Conservation (phyloP, 2,797 vertebrate genomes). For the Dermochelys coriacea region DNA sequence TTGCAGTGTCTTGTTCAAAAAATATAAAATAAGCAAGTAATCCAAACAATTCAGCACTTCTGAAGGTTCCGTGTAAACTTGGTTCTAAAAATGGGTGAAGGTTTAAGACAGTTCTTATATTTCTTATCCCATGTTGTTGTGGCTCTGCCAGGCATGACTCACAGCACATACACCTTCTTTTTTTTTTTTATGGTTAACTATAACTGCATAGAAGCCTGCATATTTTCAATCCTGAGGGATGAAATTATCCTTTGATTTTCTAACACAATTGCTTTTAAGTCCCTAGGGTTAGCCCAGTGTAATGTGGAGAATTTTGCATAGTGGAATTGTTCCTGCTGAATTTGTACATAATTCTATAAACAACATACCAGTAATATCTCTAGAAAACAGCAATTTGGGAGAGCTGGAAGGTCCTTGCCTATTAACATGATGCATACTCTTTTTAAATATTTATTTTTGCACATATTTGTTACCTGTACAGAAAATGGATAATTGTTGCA, state of each 20-base stretch:
- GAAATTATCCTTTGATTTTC: neutral
- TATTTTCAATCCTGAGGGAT: neutral
- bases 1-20: neutral
- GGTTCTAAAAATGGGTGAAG: neutral
- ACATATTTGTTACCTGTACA: neutral
- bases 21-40: neutral
- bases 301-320: neutral
- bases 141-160: neutral
- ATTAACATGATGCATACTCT: accelerated
- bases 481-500: neutral
- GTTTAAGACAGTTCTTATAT: neutral
- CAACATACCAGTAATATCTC: neutral
- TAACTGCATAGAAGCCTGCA: neutral
- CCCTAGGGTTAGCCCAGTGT: neutral
- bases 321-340: neutral
- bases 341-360: neutral
- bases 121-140: neutral
- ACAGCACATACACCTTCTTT: neutral
- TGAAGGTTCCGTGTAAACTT: neutral
- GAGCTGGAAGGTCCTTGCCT: neutral
- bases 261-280: neutral
- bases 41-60: neutral
- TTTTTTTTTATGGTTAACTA: neutral
- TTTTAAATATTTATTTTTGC: neutral
- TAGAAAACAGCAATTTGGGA: neutral